Evolutionary conservation across 2,797 vertebrate genomes (phyloP), one percentile per base, ranked within the genome.

Genomic region (Hippoglossus hippoglossus): DNA sequence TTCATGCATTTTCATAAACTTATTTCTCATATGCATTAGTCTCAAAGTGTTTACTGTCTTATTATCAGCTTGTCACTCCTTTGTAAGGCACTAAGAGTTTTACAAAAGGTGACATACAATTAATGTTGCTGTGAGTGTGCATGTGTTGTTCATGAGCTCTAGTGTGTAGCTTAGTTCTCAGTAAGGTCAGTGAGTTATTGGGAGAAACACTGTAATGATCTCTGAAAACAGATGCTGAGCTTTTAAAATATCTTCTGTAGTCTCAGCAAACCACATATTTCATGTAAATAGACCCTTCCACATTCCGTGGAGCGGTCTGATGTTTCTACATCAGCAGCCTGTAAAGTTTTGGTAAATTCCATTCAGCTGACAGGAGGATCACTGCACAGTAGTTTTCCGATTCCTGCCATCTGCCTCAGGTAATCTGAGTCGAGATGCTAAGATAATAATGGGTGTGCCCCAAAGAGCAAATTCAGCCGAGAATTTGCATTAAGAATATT

Each of bases 331-430:
- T 88, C 50, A 24, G 11, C 21, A 85, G 86, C 79, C 67, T 82
- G 80, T 86, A 86, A 10, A 34, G 7, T 34, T 34, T 34, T 1
- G 28, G 28, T 75, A 75, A 46, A 78, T 84, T 90, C 78, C 83
- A 83, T 15, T 47, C 21, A 7, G 55, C 50, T 58, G 34, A 65
- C 15, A 21, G n/a, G 47, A 62, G 47, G 51, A 72, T 65, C 56
- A 0, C 24, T 63, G 10, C 54, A 19, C 31, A 11, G 25, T 51
- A 28, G 1, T 64, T 67, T 73, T 53, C 50, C 22, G 19, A 2
- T 13, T 25, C 7, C 22, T 64, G 31, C n/a, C 22, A 9, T 67
- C 41, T 3, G 28, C 19, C 5, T 11, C 15, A 36, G 7, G 19
- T 9, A n/a, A 28, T 13, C 1, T 18, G 9, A 13, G 47, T 26